These are phyloP conservation scores for Nemapogon koenigi DNA, from an alignment of 2,888 invertebrate genomes.

Conservation along the genomic window DNA sequence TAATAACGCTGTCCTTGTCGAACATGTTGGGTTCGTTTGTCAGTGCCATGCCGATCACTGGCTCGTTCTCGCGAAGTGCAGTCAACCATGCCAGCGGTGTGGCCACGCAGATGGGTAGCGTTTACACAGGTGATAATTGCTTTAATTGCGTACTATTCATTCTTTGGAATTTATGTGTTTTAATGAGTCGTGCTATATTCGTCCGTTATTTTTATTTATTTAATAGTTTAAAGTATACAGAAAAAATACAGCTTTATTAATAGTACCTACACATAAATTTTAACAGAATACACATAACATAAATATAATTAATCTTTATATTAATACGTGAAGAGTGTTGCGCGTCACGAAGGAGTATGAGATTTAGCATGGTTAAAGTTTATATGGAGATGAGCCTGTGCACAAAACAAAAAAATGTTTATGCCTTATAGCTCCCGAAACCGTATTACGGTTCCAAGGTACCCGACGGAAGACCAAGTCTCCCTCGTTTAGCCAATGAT, in stretches of 20 bases:
- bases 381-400: too few species aligned
- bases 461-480: too few species aligned
- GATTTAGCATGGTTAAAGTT: too few species aligned
- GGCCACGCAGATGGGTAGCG: conserved; percentile 84
- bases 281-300: not conserved
- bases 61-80: conserved; percentile 88
- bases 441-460: too few species aligned
- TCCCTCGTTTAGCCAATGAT: too few species aligned
- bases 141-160: not conserved
- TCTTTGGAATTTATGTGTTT: not conserved
- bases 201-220: not conserved
- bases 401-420: too few species aligned
- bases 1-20: conserved; percentile 83
- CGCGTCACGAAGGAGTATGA: too few species aligned
- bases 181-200: not conserved
- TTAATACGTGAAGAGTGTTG: too few species aligned
- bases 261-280: not conserved
- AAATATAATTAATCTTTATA: too few species aligned
- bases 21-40: conserved; percentile 89
- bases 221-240: not conserved
- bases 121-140: conserved; percentile 71
- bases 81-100: conserved; percentile 97
- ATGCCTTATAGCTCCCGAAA: too few species aligned
- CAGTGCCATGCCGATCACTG: conserved; percentile 90
- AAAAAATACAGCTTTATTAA: not conserved